Base-by-base conservation (phyloP, 2,113 vertebrate genomes). In the Aramus guarauna region DNA sequence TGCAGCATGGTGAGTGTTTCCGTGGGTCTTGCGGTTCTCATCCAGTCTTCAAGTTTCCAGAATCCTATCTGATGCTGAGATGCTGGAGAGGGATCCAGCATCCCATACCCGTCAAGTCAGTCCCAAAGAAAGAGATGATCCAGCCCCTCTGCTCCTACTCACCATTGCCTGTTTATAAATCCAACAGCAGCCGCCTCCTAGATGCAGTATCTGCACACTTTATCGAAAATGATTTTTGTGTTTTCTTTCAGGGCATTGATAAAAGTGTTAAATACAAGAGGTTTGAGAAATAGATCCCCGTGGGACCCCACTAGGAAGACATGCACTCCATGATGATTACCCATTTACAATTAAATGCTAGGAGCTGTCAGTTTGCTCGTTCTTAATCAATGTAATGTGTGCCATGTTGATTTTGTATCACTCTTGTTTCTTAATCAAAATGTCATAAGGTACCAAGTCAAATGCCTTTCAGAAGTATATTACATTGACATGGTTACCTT, bases 401-500 rank as follows among this genome's bases (percentile, higher is more conserved):
- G 96, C 96, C 96, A 97, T 96, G 95, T 96, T 97, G 96, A 97
- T 96, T 97, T 97, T 97, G 96, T 96, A 97, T 96, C 96, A 96
- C 88, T 96, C 96, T 96, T 95, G 95, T 96, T 97, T 96, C 96
- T 97, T 96, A 95, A 97, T 97, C 96, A 97, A 97, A 96, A 97
- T 96, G 96, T 96, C 96, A 97, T 97, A 96, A 96, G 96, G 90
- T 96, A 96, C 94, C 92, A 94, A 96, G 96, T 95, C 92, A 96
- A 97, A 97, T 96, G 93, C 90, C 75, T 97, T 96, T 50, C 79
- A 95, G 95, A 97, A 97, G 96, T 96, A 96, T 96, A 96, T 96
- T 96, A 96, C 95, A 95, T 67, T 96, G 96, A 96, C 95, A 74
- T 93, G 93, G 96, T 96, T 97, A 92, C 96, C 96, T 97, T 97